Percentiles rank a stretch among this genome's conserved stretches.
Evolutionary conservation across 2,113 vertebrate genomes (phyloP).

Genomic region (Brachyistius frenatus): DNA sequence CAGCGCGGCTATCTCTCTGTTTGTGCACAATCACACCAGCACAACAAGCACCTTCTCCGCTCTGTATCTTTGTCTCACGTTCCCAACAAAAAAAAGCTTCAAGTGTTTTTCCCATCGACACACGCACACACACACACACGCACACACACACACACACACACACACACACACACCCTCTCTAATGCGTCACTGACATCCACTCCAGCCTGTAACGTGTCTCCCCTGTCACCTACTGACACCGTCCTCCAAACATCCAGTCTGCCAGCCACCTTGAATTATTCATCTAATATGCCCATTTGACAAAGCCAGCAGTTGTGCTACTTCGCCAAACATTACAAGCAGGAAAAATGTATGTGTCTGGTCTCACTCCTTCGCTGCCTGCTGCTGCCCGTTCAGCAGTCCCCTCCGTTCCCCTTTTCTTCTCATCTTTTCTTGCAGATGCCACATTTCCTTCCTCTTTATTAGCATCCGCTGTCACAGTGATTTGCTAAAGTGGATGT

Average conservation of each 20-base stretch:
- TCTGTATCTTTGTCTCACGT: constrained; percentile 8
- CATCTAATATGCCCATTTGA: constrained; percentile 71
- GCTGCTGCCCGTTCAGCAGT: constrained; percentile 21
- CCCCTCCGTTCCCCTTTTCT: neutral
- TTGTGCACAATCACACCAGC: constrained; percentile 7
- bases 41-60: neutral
- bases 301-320: constrained; percentile 47
- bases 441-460: constrained; percentile 47
- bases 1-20: constrained; percentile 34
- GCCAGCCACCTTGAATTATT: constrained; percentile 71
- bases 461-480: constrained; percentile 63
- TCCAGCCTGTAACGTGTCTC: constrained; percentile 44
- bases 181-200: constrained; percentile 44
- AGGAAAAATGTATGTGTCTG: constrained; percentile 48
- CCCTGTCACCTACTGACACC: constrained; percentile 55
- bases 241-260: constrained; percentile 56
- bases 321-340: constrained; percentile 50
- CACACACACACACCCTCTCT: constrained; percentile 9
- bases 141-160: constrained; percentile 9
- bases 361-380: constrained; percentile 51
- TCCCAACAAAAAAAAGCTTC: constrained; percentile 16
- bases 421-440: constrained; percentile 31
- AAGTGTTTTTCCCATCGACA: constrained; percentile 12
- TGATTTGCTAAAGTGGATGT: constrained; percentile 72
- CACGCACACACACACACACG: constrained; percentile 22